Conservation (phyloP, 2,797 vertebrate genomes). For the Vireo griseus region DNA sequence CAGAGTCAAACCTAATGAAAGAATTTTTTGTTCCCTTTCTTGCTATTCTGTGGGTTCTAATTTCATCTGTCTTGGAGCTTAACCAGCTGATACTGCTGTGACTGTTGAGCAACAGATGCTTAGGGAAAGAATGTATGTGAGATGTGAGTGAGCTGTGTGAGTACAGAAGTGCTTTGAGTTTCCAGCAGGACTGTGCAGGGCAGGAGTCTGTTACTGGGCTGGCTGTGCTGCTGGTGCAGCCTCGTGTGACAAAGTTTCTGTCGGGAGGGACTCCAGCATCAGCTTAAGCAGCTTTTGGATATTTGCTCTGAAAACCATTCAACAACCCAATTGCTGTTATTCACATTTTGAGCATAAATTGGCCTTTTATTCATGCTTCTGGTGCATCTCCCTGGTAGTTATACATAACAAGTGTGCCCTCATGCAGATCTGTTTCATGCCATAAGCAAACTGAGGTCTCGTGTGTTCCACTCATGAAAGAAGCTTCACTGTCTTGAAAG, state of each 20-base stretch:
- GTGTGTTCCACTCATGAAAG: neutral
- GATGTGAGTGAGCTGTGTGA: neutral
- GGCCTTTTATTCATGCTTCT: neutral
- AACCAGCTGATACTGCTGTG: neutral
- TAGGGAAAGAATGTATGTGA: neutral
- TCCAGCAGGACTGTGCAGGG: neutral
- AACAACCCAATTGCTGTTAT: neutral
- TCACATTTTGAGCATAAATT: neutral
- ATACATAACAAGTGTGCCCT: neutral
- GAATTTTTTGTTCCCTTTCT: neutral
- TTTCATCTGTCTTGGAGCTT: neutral
- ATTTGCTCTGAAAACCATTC: neutral
- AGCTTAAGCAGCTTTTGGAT: neutral
- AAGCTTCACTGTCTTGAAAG: neutral
- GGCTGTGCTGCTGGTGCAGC: neutral
- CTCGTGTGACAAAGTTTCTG: accelerated
- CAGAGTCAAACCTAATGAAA: neutral
- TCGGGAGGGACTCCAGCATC: neutral
- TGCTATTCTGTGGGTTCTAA: neutral
- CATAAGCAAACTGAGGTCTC: neutral
- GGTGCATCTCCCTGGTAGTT: neutral
- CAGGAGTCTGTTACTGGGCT: neutral
- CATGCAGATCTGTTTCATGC: accelerated
- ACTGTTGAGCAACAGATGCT: neutral
- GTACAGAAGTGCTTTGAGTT: neutral